These are phyloP conservation scores for Drosophila pectinifera DNA, from an alignment of 1,140 invertebrate genomes.

Conservation along the genomic window DNA sequence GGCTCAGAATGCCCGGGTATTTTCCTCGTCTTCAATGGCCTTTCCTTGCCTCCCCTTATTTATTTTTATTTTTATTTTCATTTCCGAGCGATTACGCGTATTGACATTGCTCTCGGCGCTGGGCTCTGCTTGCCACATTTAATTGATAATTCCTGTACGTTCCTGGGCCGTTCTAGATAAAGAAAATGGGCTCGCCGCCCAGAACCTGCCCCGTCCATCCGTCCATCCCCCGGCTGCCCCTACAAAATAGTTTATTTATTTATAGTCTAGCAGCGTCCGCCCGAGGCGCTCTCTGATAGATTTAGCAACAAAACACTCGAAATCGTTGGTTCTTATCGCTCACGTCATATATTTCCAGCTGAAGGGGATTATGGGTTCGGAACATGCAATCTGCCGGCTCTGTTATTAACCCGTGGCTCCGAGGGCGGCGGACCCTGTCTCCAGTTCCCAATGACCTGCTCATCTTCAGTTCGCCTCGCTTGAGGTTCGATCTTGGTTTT, in stretches of 20 bases:
- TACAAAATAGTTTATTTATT: constrained; percentile 42
- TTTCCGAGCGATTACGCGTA: constrained; percentile 62
- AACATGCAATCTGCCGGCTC: constrained; percentile 55
- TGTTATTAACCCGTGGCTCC: constrained; percentile 44
- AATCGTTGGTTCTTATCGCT: constrained; percentile 67
- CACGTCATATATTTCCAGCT: constrained; percentile 65
- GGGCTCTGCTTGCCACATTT: constrained; percentile 57
- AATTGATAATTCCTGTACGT: constrained; percentile 75
- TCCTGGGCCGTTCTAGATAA: constrained; percentile 58
- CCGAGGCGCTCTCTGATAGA: constrained; percentile 47
- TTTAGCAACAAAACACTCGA: constrained; percentile 46
- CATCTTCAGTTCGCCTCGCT: constrained; percentile 4
- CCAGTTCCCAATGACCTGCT: constrained; percentile 13
- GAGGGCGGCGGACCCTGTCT: neutral
- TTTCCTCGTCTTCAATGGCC: constrained; percentile 12
- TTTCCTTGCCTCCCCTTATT: constrained; percentile 11
- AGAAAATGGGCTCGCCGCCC: constrained; percentile 43
- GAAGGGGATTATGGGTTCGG: constrained; percentile 64
- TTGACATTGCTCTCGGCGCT: constrained; percentile 68
- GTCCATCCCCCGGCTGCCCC: neutral
- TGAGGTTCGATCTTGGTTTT: constrained; percentile 1
- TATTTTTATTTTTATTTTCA: constrained; percentile 55
- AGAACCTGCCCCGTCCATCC: constrained; percentile 13
- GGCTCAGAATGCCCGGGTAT: constrained; percentile 6
- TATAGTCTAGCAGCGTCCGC: constrained; percentile 59